Conservation (phyloP, 2,113 vertebrate species). For the Cyanoramphus novaezelandiae region DNA sequence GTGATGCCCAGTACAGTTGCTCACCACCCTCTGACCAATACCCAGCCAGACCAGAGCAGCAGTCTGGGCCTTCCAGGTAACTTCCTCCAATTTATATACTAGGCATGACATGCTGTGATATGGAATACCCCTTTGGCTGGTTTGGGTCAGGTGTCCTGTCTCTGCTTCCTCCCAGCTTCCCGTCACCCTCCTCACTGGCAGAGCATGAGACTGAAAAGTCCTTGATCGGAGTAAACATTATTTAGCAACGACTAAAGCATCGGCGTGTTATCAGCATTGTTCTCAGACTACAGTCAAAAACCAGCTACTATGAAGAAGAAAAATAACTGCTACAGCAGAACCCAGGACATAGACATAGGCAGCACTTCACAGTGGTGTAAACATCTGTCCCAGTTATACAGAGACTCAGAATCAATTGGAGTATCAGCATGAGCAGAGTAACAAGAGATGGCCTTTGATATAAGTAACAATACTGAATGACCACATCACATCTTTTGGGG, state of each 20-base stretch:
- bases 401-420: background rate
- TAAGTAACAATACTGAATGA: background rate
- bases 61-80: background rate
- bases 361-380: fast-evolving
- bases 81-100: background rate
- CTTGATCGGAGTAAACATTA: background rate
- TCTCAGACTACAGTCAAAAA: background rate
- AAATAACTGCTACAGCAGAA: background rate
- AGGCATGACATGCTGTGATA: background rate
- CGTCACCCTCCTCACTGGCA: background rate
- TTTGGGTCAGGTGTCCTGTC: background rate
- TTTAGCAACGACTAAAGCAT: background rate
- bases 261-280: background rate
- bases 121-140: background rate
- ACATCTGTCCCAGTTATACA: background rate
- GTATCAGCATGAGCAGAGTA: background rate
- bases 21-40: background rate
- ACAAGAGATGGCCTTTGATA: background rate
- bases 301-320: background rate
- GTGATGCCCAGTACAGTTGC: background rate
- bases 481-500: background rate
- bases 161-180: background rate
- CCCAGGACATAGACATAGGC: background rate
- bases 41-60: background rate
- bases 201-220: background rate